Base-by-base conservation (phyloP, 2,888 invertebrate species). In the Acleris literana region DNA sequence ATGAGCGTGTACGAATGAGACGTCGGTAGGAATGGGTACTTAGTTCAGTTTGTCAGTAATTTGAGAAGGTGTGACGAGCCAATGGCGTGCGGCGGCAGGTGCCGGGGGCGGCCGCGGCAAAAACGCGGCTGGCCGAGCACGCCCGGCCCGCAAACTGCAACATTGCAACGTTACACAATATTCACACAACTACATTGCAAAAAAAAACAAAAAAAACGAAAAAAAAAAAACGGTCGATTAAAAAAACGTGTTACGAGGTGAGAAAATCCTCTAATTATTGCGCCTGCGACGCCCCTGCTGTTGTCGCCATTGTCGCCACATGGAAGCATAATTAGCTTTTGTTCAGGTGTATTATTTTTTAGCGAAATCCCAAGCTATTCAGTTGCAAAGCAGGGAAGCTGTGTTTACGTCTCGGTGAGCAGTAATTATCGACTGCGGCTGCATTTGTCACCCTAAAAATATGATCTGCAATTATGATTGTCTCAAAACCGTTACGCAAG, bases 211-310 rank as follows among this genome's bases (percentile, higher is more conserved):
- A 81, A 83, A 75, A 73, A 77, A 71, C 72, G 63, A 75, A 77
- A 79, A 75, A 73, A 77, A 71, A 71, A 73, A 78, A 74, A 74
- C 73, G 71, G 72, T 70, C 69, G 65, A 69, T 76, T 86, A 86
- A 84, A 73, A 72, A 77, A 77, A 77, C 80, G 84, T 86, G 83
- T 85, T 73, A 71, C 75, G 84, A 91, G 91, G 92, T 92, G 92
- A 91, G 92, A 92, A 92, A 90, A 86, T 88, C 85, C 74, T 79
- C 81, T 91, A 92, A 92, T 92, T 90, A 91, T 81, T 85, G 85
- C 84, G 76, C 83, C 73, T 78, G 75, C 73, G 74, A 72, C 84
- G 81, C 84, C 83, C 88, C 72, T 73, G 78, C 74, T 81, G 84
- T 75, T 79, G 81, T 82, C 79, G 84, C 83, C 79, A 85, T 88